A percentile compares a stretch with the other conserved stretches of the same genome.
Evolutionary conservation across 1,140 invertebrate genomes (phyloP).

Genomic region (Saccostrea cuccullata): DNA sequence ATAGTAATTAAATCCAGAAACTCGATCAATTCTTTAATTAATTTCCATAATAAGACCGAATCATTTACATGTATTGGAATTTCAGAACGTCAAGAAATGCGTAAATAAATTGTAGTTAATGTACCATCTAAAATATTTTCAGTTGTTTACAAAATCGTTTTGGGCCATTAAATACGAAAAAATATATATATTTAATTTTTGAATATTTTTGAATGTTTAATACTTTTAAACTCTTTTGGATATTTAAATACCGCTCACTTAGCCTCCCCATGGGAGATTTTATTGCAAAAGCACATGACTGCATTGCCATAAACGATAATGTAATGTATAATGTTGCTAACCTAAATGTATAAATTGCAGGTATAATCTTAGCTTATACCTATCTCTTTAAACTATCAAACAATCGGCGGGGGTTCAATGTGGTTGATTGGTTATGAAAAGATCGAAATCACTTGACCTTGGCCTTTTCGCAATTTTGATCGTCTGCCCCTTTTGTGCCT

Average conservation of each 20-base stretch:
- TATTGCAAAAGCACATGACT: not conserved
- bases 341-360: conserved; percentile 16
- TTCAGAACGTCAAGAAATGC: not conserved
- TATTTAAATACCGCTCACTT: not conserved
- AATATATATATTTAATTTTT: not conserved
- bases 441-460: conserved; percentile 35
- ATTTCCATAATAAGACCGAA: conserved; percentile 4
- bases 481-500: conserved; percentile 24
- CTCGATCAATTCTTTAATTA: not conserved
- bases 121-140: too few species aligned
- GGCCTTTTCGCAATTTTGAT: conserved; percentile 21
- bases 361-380: conserved; percentile 14
- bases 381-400: conserved; percentile 37
- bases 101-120: too few species aligned
- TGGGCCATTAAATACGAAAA: not conserved
- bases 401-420: conserved; percentile 25
- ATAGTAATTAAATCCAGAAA: not conserved
- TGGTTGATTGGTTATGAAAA: conserved; percentile 37
- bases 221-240: not conserved
- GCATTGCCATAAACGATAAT: conserved; percentile 24
- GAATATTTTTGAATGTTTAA: not conserved
- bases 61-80: not conserved
- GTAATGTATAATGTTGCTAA: conserved; percentile 20
- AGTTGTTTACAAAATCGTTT: not conserved
- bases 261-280: not conserved